Conservation (phyloP, 2,888 invertebrate genomes). For the Meteorus colon region DNA sequence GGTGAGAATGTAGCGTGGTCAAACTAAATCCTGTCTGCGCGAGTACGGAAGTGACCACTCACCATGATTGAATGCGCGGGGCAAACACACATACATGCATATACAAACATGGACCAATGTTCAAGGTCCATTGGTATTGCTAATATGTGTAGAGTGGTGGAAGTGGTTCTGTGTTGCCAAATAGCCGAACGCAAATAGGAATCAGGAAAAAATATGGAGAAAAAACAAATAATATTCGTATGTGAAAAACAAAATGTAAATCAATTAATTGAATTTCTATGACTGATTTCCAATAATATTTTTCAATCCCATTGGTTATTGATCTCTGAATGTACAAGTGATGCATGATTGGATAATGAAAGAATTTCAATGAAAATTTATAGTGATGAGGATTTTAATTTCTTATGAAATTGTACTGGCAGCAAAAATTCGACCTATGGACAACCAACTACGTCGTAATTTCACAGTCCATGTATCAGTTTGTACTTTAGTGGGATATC, state of each 20-base stretch:
- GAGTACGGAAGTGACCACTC: conserved; percentile 43
- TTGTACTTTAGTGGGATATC: not conserved
- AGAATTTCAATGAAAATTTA: too few species aligned
- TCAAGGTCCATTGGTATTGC: not conserved
- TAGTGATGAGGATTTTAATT: too few species aligned
- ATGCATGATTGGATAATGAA: too few species aligned
- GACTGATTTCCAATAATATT: too few species aligned
- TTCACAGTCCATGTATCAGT: not conserved
- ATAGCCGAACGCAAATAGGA: not conserved
- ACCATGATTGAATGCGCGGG: conserved; percentile 48
- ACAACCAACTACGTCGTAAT: not conserved
- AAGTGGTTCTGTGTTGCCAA: not conserved
- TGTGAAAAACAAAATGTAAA: too few species aligned
- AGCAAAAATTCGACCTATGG: too few species aligned
- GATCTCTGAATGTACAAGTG: too few species aligned
- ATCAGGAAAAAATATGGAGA: not conserved
- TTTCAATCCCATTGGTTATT: too few species aligned
- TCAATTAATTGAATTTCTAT: too few species aligned
- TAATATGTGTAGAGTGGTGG: not conserved
- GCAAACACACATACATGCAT: not conserved
- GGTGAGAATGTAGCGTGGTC: conserved; percentile 11
- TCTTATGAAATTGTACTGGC: too few species aligned
- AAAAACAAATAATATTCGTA: too few species aligned
- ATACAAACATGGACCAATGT: not conserved
- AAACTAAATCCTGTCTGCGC: conserved; percentile 11